Base-by-base conservation (phyloP, 2,888 invertebrate species). In the Venusia cambrica region DNA sequence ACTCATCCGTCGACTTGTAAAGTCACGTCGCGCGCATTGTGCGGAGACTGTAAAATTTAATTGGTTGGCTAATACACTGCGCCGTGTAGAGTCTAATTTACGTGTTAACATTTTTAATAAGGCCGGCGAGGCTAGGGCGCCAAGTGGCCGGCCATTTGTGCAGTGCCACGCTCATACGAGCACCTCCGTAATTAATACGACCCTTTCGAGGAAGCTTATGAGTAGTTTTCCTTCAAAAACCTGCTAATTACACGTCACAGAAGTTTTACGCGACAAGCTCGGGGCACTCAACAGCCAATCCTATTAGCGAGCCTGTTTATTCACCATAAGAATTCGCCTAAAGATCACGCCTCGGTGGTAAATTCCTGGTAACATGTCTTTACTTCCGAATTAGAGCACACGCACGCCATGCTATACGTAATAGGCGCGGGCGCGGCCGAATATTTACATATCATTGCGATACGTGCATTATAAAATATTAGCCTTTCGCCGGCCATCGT, bases 371-470 rank as follows among this genome's bases (percentile, higher is more conserved):
- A 73, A 78, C 73, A 62, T 73, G 73, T 79, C 79, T 78, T 77
- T 72, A 74, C 74, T 72, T 76, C 78, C 74, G 78, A 83, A 83
- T 81, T 78, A 78, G 69, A 75, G 79, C 55, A 55, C 73, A 73
- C 78, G 71, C 84, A 84, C 84, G 85, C 85, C 54, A 78, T 66
- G 21, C 47, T 36, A 57, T 56, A 59, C 51, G 70, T 77, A 79
- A 76, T 77, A 73, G 74, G 66, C 54, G 58, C 45, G 58, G 73
- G 84, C 57, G 80, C 72, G 84, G 71, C 74, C 37, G 71, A 67
- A 78, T 85, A 87, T 87, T 87, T 85, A 87, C 85, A 87, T 87
- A 85, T 85, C 85, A 84, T 87, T 81, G 87, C 80, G 75, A 80
- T 84, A 80, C 75, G 69, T 68, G 54, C 76, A 83, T 85, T 80